A percentile compares a stretch with the other conserved stretches of the same genome.
Evolutionary conservation across 1,140 invertebrate genomes (phyloP).

Genomic region (Procambarus virginalis): DNA sequence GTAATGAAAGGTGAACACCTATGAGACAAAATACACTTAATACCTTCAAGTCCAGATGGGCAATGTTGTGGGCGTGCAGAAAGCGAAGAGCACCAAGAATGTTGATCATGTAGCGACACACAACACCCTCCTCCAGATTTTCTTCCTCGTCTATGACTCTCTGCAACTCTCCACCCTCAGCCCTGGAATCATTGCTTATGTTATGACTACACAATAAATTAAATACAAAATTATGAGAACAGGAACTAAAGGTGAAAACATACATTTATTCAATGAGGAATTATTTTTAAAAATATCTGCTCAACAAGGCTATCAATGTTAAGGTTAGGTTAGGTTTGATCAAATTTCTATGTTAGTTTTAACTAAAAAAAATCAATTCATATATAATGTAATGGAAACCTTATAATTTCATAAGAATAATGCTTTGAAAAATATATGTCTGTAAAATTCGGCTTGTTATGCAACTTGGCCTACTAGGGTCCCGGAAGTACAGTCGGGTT

Average conservation of each 20-base stretch:
- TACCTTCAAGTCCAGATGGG: conserved; percentile 87
- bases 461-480: too few relatives aligned
- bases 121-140: conserved; percentile 71
- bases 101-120: conserved; percentile 78
- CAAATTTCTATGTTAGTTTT: too few relatives aligned
- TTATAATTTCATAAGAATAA: too few relatives aligned
- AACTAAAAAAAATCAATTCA: too few relatives aligned
- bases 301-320: too few relatives aligned
- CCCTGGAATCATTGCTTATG: conserved; percentile 76
- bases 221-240: not conserved
- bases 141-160: conserved; percentile 92
- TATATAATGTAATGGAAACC: too few relatives aligned
- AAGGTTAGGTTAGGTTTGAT: too few relatives aligned
- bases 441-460: too few relatives aligned
- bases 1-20: too few relatives aligned
- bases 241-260: not conserved
- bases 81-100: conserved; percentile 83
- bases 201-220: not conserved
- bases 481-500: too few relatives aligned
- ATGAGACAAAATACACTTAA: not conserved
- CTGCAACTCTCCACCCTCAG: conserved; percentile 93
- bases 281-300: too few relatives aligned
- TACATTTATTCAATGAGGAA: not conserved
- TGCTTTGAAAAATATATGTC: too few relatives aligned
- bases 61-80: conserved; percentile 83